A percentile compares a stretch with the other conserved stretches of the same genome.
phyloP scores from a whole-genome alignment of 1,140 invertebrate genomes.

The Helicoverpa armigera region DNA sequence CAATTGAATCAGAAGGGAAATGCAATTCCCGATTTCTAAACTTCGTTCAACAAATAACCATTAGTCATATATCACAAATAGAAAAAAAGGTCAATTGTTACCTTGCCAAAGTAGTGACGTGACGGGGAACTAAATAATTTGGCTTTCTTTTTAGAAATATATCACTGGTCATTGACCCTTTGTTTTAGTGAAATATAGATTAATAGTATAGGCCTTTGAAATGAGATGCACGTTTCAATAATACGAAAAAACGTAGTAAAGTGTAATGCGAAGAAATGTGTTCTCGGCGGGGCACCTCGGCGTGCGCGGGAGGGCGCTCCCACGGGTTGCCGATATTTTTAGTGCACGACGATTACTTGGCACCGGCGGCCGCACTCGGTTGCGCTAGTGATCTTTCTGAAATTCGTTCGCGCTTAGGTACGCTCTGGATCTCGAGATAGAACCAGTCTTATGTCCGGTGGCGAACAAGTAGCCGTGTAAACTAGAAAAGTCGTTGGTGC shows the following conservation, averaged over 20 bases:
- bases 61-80: conserved; percentile 8
- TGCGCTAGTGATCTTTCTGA: conserved; percentile 84
- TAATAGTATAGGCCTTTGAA: conserved; percentile 12
- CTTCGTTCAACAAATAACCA: not conserved
- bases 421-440: conserved; percentile 75
- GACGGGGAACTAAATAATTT: conserved; percentile 10
- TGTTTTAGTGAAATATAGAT: conserved; percentile 5
- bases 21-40: not conserved
- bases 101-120: conserved; percentile 30
- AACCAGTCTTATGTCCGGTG: conserved; percentile 71
- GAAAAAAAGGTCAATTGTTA: conserved; percentile 25
- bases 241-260: conserved; percentile 54
- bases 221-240: conserved; percentile 33
- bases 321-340: conserved; percentile 86
- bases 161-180: conserved; percentile 23
- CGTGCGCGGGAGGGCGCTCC: conserved; percentile 86
- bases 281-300: conserved; percentile 76
- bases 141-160: not conserved
- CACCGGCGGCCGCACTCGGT: conserved; percentile 83
- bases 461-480: conserved; percentile 59
- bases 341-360: conserved; percentile 85
- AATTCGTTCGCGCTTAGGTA: conserved; percentile 80
- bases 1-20: not conserved
- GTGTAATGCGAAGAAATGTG: conserved; percentile 82
- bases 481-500: conserved; percentile 40